Evolutionary conservation across 2,888 invertebrate genomes (phyloP), one percentile per base, ranked within the genome.

Genomic region (Coelinius sp.): DNA sequence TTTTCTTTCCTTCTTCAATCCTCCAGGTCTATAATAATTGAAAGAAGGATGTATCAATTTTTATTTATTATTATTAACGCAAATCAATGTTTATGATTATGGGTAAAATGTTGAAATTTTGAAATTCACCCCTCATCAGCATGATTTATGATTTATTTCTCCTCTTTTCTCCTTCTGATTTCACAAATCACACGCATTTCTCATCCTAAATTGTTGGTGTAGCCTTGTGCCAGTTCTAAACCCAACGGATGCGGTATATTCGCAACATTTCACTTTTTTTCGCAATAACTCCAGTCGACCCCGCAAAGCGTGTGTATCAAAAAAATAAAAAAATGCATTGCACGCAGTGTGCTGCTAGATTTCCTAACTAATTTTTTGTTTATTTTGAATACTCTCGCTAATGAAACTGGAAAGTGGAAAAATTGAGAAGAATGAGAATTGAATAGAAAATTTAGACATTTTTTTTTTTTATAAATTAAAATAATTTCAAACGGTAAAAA

Each of bases 311-410:
- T 76, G 74, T 73, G 70, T 53, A 79, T 82, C 83, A 82, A 44
- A 82, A n/a, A n/a, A n/a, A n/a, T n/a, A n/a, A n/a, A n/a, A n/a
- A n/a, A 85, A 86, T 84, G 81, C 82, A 80, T 82, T 83, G 81
- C 84, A 81, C 78, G 82, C 59, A 59, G 46, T 14, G 31, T 31
- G 17, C 17, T 25, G 4, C 56, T 17, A n/a, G n/a, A 59, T 59
- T 59, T 59, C 59, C 35, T 20, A 59, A 59, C 27, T 14, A 25
- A 14, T 53, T 35, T 22, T 62, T 25, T 38, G n/a, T n/a, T 17
- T n/a, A 10, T 14, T 25, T 35, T 20, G 35, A 6, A 35, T 31
- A 59, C 27, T 56, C 17, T 49, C 31, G 70, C 71, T 72, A 68
- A 70, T 73, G 70, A 75, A 24, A 68, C 17, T 2, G 25, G 14